Evolutionary conservation across 1,140 invertebrate genomes (phyloP), one percentile per base, ranked within the genome.

Genomic region (Dreissena rostriformis): DNA sequence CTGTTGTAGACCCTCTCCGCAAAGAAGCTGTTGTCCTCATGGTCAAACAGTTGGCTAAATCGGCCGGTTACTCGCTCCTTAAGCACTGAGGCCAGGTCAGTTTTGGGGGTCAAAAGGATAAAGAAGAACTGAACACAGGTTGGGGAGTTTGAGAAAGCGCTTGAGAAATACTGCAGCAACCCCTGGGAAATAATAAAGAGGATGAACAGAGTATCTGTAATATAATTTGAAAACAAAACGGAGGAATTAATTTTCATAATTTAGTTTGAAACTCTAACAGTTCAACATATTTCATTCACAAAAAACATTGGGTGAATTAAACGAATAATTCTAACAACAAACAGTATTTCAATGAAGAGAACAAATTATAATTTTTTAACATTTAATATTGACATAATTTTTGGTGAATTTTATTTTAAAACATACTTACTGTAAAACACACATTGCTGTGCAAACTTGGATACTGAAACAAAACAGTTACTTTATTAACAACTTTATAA

Each of bases 11-110:
- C 55, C 65, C 61, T 86, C 67, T 88, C 87, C 52, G 84, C 82
- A 72, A 82, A 87, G 75, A 83, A 86, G 61, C 76, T 87, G 55
- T 87, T 87, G 78, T 87, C 87, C 66, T 87, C 86, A 65, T 87
- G 84, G 28, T 87, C 84, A 86, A 87, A 88, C 15, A 88, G 73
- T 19, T 87, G 84, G 29, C 81, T 71, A 26, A 71, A 85, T 39
- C 75, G 82, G 29, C 51, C 53, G 0, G 77, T 68, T 7, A 12
- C 49, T 15, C 77, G 6, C 52, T 67, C 65, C 7, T 14, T 24
- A 5, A 79, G 22, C 49, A 79, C 39, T 22, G 49, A 57, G 51
- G 53, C 22, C 22, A 79, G 15, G 68, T 53, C 70, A 19, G 24
- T n/a, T 0, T 28, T 28, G 12, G 53, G 24, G 8, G 77, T 53